Conservation (phyloP, 2,113 vertebrate genomes). For the Blennius ocellaris region DNA sequence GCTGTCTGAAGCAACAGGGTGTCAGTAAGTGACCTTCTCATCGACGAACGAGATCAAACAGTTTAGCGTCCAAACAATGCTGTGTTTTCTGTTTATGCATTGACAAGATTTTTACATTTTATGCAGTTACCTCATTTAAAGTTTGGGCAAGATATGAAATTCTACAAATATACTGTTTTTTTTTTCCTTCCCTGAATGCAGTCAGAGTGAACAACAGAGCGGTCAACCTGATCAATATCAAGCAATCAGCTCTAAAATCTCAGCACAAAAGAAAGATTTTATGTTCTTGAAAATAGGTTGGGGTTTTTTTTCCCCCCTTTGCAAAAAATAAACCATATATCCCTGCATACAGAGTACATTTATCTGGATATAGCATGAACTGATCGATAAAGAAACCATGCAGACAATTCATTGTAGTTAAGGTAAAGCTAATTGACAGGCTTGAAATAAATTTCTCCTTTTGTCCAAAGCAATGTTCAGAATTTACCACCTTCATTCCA, state of each 20-base stretch:
- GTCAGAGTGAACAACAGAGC: background rate
- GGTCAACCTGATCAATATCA: conserved; percentile 6
- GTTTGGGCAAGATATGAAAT: background rate
- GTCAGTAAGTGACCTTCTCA: conserved; percentile 45
- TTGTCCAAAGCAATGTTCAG: conserved; percentile 27
- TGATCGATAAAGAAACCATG: conserved; percentile 7
- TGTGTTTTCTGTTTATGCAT: conserved; percentile 11
- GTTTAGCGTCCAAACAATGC: conserved; percentile 26
- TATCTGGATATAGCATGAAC: background rate
- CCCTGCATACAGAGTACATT: background rate
- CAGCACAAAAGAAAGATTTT: background rate
- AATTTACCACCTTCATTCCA: conserved; percentile 43
- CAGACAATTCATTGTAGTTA: conserved; percentile 15
- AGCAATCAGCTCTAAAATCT: conserved; percentile 4
- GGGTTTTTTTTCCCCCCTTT: too few relatives aligned
- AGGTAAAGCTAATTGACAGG: conserved; percentile 29
- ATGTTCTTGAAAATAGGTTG: too few relatives aligned
- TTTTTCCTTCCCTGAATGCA: background rate
- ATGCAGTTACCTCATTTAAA: background rate
- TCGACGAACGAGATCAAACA: conserved; percentile 43
- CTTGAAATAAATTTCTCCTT: conserved; percentile 26
- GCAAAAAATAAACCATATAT: background rate
- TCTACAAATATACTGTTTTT: background rate
- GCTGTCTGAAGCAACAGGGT: conserved; percentile 43
- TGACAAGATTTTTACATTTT: conserved; percentile 13